Evolutionary conservation across 2,888 invertebrate species (phyloP).

Genomic region (Dinocampus coccinellae): DNA sequence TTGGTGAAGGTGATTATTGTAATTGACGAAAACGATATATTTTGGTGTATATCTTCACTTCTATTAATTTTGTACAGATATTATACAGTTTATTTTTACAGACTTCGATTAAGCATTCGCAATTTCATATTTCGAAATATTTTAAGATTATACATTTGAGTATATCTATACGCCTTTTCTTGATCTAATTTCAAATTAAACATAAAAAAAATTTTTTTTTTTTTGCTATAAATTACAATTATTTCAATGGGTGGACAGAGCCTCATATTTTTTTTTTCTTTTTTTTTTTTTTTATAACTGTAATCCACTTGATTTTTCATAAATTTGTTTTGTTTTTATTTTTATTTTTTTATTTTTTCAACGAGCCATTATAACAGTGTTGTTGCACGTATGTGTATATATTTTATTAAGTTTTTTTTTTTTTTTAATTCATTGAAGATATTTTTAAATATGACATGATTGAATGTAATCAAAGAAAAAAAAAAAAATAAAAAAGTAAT

Average conservation of each 20-base stretch:
- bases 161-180: constrained; percentile 47
- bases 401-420: constrained; percentile 21
- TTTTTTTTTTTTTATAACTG: too few relatives aligned
- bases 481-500: background rate
- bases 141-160: constrained; percentile 49
- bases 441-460: background rate
- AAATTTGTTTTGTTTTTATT: constrained; percentile 1
- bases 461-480: background rate
- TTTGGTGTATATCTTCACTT: constrained; percentile 51
- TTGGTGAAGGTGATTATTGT: background rate
- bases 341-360: background rate
- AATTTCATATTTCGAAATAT: constrained; percentile 53
- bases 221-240: constrained; percentile 16
- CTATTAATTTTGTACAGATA: constrained; percentile 60
- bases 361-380: background rate
- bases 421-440: background rate
- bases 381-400: background rate
- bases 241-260: constrained; percentile 17
- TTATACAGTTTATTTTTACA: constrained; percentile 56
- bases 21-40: constrained; percentile 48
- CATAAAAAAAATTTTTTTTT: constrained; percentile 36
- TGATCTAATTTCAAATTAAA: constrained; percentile 41
- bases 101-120: constrained; percentile 56
- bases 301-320: constrained; percentile 26
- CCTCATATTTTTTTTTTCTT: constrained; percentile 32